Evolutionary conservation across 2,797 vertebrate species (phyloP).

Genomic region (Paguma larvata): DNA sequence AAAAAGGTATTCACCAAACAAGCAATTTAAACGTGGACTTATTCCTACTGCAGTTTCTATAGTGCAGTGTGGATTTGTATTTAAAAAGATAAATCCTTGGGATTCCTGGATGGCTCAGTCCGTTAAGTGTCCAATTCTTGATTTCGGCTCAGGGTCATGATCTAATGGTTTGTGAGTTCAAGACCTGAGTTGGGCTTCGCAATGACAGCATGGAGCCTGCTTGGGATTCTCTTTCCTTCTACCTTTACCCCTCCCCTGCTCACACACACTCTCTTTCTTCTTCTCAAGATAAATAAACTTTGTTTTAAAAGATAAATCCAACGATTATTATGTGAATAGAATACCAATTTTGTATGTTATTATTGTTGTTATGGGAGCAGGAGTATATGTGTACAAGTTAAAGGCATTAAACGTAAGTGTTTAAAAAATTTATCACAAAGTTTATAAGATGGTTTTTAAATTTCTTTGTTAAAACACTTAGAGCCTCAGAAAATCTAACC

Average conservation of each 20-base stretch:
- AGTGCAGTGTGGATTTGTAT: neutral
- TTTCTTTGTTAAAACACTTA: neutral
- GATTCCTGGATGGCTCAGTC: no score
- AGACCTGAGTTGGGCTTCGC: no score
- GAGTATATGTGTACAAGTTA: neutral
- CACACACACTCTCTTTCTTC: no score
- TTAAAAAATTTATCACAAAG: neutral
- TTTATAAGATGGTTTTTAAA: neutral
- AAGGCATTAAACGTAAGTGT: neutral
- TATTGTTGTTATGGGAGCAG: neutral
- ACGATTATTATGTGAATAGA: neutral
- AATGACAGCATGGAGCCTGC: no score
- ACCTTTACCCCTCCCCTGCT: no score
- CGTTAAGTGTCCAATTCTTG: no score
- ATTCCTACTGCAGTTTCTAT: neutral
- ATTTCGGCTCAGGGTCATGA: no score
- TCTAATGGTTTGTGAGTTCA: no score
- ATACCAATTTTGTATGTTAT: neutral
- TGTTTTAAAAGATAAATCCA: neutral
- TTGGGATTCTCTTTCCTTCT: no score
- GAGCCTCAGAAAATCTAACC: constrained; percentile 84
- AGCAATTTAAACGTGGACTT: neutral
- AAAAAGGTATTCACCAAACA: neutral
- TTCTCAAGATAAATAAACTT: no score
- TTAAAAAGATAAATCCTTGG: neutral